Evolutionary conservation across 2,888 invertebrate species (phyloP).

Genomic region (Brenthis daphne): DNA sequence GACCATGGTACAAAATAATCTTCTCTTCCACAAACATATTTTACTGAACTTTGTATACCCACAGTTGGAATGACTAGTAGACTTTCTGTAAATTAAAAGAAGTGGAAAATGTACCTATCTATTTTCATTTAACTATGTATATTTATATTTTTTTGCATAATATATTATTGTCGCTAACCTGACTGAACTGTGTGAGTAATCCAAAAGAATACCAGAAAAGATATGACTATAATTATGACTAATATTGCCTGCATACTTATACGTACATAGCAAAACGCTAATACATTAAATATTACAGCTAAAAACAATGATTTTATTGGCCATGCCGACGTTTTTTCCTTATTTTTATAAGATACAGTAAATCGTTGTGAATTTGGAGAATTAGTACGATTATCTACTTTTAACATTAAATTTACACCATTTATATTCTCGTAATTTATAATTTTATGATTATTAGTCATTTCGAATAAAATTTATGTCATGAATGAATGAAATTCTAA

Average conservation of each 20-base stretch:
- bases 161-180: slow-evolving; percentile 50
- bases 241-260: slow-evolving; percentile 62
- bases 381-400: slow-evolving; percentile 53
- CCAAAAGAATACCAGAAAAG: slow-evolving; percentile 69
- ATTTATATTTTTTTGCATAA: too few relatives aligned
- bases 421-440: slow-evolving; percentile 68
- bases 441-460: slow-evolving; percentile 35
- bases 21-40: slow-evolving; percentile 70
- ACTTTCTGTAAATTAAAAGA: slow-evolving; percentile 58
- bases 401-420: slow-evolving; percentile 61
- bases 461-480: slow-evolving; percentile 24
- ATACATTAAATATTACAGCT: slow-evolving; percentile 63
- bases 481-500: neutral
- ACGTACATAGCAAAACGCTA: slow-evolving; percentile 58
- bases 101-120: neutral
- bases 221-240: slow-evolving; percentile 60
- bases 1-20: slow-evolving; percentile 71
- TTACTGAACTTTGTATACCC: slow-evolving; percentile 70
- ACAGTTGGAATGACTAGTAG: slow-evolving; percentile 71
- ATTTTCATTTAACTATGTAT: neutral
- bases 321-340: slow-evolving; percentile 55
- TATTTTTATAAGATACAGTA: slow-evolving; percentile 64
- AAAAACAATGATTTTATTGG: slow-evolving; percentile 57
- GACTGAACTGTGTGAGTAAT: slow-evolving; percentile 73
- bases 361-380: slow-evolving; percentile 63